Base-by-base conservation (phyloP, 2,113 vertebrate species). In the Varanus komodoensis region DNA sequence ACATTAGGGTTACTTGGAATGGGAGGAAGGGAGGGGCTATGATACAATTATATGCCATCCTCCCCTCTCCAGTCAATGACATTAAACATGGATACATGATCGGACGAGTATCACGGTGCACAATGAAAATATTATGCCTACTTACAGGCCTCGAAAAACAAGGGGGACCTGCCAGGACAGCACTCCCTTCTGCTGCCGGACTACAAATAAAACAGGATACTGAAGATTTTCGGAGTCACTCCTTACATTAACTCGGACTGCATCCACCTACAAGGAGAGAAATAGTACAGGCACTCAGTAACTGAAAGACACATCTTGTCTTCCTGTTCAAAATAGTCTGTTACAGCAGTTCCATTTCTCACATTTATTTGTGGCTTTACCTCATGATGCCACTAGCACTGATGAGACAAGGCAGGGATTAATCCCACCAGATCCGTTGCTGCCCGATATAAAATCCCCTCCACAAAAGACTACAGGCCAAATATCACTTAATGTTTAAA, bases 101-200 rank as follows among this genome's bases (percentile, higher is more conserved):
- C 1, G 29, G 50, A 54, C 78, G 15, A 68, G 23, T 25, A 32
- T 14, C 32, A 68, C 67, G 25, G 23, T 3, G 8, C 52, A 61
- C n/a, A 79, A 52, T 14, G 4, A 68, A 6, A 83, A 38, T 5
- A 44, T 2, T 27, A 83, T 6, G 2, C n/a, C 21, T 64, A 97
- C 98, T 98, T 92, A 98, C 98, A 97, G 95, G 94, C 97, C 98
- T 94, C 97, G 97, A 90, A 98, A 98, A 92, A 97, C 97, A 15
- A 98, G 96, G 0, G 98, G 98, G 19, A 98, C 96, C 90, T 98
- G 98, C 98, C 98, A 98, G 0, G 97, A 98, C 1, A 98, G 88
- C 67, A 98, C 97, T 67, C 94, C 97, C 82, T 98, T 98, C 96
- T 98, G 98, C 23, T 98, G 98, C 23, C 97, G 98, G 78, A 98